Conservation (phyloP, 2,888 invertebrate species). For the Cordylochernes scorpioides region DNA sequence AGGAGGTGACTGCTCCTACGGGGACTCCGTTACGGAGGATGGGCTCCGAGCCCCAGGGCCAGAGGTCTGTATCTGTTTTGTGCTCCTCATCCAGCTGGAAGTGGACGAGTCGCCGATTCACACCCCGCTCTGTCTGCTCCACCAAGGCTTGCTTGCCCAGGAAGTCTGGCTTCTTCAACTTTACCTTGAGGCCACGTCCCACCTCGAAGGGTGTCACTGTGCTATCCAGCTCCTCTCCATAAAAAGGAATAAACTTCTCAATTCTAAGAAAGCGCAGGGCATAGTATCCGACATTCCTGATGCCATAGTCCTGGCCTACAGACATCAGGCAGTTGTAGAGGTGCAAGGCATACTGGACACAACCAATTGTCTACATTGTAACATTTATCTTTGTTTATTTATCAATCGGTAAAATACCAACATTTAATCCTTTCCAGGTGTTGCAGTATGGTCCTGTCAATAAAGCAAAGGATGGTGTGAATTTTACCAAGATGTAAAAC, state of each 20-base stretch:
- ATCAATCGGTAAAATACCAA: too few relatives aligned
- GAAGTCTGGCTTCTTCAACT: conserved; percentile 51
- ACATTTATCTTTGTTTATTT: too few relatives aligned
- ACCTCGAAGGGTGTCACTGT: conserved; percentile 85
- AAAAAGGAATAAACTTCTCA: conserved; percentile 92
- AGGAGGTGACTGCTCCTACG: conserved; percentile 79
- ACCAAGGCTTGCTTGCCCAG: conserved; percentile 69
- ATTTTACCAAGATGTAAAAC: too few relatives aligned
- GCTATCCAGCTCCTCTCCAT: conserved; percentile 90
- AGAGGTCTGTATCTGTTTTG: conserved; percentile 61
- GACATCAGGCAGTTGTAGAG: conserved; percentile 65
- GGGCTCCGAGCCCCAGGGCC: conserved; percentile 92
- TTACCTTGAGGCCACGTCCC: conserved; percentile 82
- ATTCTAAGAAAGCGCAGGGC: conserved; percentile 64
- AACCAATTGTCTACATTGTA: too few relatives aligned
- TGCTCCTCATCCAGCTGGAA: conserved; percentile 69
- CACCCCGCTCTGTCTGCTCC: conserved; percentile 53
- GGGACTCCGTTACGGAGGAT: conserved; percentile 63
- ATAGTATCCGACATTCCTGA: conserved; percentile 72
- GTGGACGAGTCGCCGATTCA: conserved; percentile 69
- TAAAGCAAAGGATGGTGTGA: too few relatives aligned
- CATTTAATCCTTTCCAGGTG: too few relatives aligned
- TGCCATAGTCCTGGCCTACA: conserved; percentile 63
- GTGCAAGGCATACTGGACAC: conserved; percentile 64
- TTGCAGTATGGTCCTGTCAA: too few relatives aligned